Conservation (phyloP, 2,888 invertebrate genomes). For the Tenthredo notha region DNA sequence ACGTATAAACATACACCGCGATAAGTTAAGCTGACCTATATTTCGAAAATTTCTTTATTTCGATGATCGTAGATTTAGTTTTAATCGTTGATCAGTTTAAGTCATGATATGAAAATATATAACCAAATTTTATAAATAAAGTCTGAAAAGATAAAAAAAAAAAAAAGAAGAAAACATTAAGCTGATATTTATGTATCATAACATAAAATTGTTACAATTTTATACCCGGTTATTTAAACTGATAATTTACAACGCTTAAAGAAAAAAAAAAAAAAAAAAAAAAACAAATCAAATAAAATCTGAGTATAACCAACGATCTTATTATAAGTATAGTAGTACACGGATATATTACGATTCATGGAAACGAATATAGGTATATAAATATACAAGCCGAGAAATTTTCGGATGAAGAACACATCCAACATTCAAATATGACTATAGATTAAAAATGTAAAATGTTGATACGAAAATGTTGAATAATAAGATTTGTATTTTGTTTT, state of each 20-base stretch:
- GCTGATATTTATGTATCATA: neutral
- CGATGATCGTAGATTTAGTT: neutral
- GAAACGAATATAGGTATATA: conserved; percentile 7
- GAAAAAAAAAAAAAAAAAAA: too few species aligned
- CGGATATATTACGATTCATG: neutral
- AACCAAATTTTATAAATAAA: neutral
- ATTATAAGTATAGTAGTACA: neutral
- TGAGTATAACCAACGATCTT: neutral
- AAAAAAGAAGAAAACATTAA: neutral
- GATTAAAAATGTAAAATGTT: neutral
- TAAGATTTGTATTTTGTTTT: neutral
- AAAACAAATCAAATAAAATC: too few species aligned
- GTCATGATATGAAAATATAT: neutral
- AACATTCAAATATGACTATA: neutral
- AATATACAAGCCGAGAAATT: neutral
- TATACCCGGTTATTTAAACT: neutral
- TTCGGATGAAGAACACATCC: neutral
- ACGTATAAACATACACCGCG: neutral
- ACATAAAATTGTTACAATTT: neutral
- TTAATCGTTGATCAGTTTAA: neutral
- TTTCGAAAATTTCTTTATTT: neutral
- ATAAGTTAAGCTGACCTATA: conserved; percentile 28
- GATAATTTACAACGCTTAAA: neutral
- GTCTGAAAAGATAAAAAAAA: neutral
- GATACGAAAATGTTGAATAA: neutral